Percentiles rank a stretch among this genome's conserved stretches.
Evolutionary conservation across 2,888 invertebrate genomes (phyloP).

Genomic region (Pollenia labialis): DNA sequence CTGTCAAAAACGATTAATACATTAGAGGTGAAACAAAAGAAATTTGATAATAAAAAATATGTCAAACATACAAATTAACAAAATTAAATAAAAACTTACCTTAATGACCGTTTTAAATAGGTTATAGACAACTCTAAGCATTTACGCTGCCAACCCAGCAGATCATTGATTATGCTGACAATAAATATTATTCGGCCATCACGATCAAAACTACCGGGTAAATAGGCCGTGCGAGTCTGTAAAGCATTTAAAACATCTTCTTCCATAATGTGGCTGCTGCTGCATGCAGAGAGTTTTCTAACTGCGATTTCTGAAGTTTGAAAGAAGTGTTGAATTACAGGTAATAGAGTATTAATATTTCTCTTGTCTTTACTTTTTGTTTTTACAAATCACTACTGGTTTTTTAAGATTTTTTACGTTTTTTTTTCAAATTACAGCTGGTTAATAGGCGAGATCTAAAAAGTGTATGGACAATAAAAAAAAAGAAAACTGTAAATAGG

Average conservation of each 20-base stretch:
- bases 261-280: slow-evolving; percentile 83
- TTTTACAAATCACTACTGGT: slow-evolving; percentile 63
- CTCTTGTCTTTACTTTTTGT: slow-evolving; percentile 30
- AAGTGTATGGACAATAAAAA: slow-evolving; percentile 6
- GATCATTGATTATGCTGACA: slow-evolving; percentile 86
- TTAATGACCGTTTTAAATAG: slow-evolving; percentile 83
- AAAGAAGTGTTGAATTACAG: slow-evolving; percentile 41
- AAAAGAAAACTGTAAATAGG: slow-evolving; percentile 45
- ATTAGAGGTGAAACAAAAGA: neutral
- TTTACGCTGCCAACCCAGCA: slow-evolving; percentile 84
- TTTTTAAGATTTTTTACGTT: slow-evolving; percentile 40
- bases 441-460: slow-evolving; percentile 53
- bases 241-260: slow-evolving; percentile 86
- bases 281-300: slow-evolving; percentile 19
- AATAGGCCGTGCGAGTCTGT: slow-evolving; percentile 86
- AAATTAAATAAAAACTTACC: slow-evolving; percentile 78
- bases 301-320: neutral
- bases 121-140: slow-evolving; percentile 82
- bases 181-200: slow-evolving; percentile 87
- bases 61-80: neutral
- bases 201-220: slow-evolving; percentile 88
- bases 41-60: neutral
- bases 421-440: slow-evolving; percentile 30
- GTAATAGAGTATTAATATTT: slow-evolving; percentile 28
- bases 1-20: neutral